A percentile compares a stretch with the other conserved stretches of the same genome.
phyloP scores from a whole-genome alignment of 2,797 vertebrate genomes.

The Peromyscus aztecus region DNA sequence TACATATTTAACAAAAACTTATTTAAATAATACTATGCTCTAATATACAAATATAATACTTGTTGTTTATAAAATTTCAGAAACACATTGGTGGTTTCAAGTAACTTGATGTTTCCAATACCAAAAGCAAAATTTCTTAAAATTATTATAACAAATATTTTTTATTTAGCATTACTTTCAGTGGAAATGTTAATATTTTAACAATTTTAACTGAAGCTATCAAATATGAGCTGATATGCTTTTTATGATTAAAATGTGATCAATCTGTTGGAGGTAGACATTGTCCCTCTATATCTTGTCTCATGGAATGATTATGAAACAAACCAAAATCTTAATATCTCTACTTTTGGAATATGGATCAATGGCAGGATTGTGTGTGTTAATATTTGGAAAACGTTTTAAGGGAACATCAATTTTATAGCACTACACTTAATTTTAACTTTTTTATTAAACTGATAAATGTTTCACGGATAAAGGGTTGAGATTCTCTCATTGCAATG shows the following conservation, averaged over 20 bases:
- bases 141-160: background rate
- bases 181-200: background rate
- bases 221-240: background rate
- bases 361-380: background rate
- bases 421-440: background rate
- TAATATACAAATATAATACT: background rate
- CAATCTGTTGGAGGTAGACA: background rate
- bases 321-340: background rate
- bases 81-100: background rate
- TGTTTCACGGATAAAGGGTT: background rate
- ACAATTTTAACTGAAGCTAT: background rate
- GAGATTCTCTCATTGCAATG: background rate
- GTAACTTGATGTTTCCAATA: background rate
- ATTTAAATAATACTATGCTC: background rate
- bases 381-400: background rate
- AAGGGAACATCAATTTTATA: background rate
- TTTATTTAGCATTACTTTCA: background rate
- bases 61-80: background rate
- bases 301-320: background rate
- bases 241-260: background rate
- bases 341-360: background rate
- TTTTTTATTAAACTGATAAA: background rate
- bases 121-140: background rate
- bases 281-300: background rate
- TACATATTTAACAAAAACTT: background rate